Evolutionary conservation across 2,888 invertebrate genomes (phyloP), one percentile per base, ranked within the genome.

Genomic region (Cerastis leucographa): DNA sequence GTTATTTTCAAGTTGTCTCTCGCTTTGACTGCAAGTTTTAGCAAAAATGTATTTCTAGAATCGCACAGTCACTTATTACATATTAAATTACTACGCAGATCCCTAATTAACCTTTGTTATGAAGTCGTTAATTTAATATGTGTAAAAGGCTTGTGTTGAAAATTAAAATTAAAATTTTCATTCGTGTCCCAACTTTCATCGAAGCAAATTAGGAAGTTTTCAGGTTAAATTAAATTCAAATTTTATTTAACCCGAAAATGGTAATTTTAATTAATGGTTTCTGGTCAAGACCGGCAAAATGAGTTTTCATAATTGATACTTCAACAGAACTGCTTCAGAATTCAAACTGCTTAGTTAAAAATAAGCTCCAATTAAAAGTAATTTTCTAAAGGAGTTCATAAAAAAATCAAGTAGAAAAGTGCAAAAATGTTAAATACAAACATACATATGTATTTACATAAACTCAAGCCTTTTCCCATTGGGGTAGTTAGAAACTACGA

Each of bases 191-290:
- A 71, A 80, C 54, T 72, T 81, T 84, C 22, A 66, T 61, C 61
- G 62, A 19, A 4, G 51, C 42, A 80, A 81, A 84, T 84, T 80
- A 54, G 5, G 2, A 69, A 81, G 59, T 80, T 80, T 25, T 46
- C 9, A 44, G 51, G n/a, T 46, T n/a, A 56, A 35, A 68, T 68
- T 56, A 56, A 64, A 40, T 46, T 46, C 14, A 22, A 54, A 81
- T 66, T 40, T 17, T 22, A 46, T 62, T 54, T 40, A 56, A 59
- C 22, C 42, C 17, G 9, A 49, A 49, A 42, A 8, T 29, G 0
- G 7, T 44, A 7, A 22, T 61, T 59, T 74, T 25, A 49, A 61
- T 59, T 35, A 64, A 66, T 74, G n/a, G 49, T 78, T 73, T 64
- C 49, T 25, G 54, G 29, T 35, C 35, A 62, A 49, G 22, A 46